A percentile compares a stretch with the other conserved stretches of the same genome.
Evolutionary conservation across 2,113 vertebrate genomes (phyloP).

Genomic region (Riparia riparia): DNA sequence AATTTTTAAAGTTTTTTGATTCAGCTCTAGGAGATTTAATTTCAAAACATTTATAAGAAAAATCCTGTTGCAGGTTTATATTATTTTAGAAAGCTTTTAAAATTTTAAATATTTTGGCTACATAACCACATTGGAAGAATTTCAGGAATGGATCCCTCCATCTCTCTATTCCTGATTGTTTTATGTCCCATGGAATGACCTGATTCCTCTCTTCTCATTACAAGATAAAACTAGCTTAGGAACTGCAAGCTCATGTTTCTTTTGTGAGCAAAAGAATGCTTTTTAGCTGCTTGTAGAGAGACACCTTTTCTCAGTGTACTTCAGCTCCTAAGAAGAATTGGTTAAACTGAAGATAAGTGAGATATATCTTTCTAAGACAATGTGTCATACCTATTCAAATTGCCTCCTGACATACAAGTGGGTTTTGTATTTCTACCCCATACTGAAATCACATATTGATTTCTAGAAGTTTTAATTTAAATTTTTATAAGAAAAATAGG

Average conservation of each 20-base stretch:
- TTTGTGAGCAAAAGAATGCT: background rate
- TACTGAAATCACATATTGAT: background rate
- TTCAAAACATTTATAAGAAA: background rate
- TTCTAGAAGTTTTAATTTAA: background rate
- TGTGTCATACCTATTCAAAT: background rate
- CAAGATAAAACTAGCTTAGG: background rate
- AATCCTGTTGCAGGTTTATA: background rate
- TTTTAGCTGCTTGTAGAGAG: background rate
- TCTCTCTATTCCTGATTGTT: background rate
- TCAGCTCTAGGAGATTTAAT: background rate
- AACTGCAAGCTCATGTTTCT: background rate
- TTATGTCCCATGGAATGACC: background rate
- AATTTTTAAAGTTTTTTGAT: background rate
- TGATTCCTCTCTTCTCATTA: background rate
- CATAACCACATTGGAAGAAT: background rate
- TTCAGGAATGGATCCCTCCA: background rate
- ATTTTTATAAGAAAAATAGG: background rate
- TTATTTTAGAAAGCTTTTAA: background rate
- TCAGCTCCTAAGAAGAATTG: background rate
- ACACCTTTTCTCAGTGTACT: background rate
- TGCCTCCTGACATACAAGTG: background rate
- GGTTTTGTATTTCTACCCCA: background rate
- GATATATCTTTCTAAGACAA: background rate
- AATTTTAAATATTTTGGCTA: background rate
- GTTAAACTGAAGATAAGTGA: background rate